phyloP scores from a whole-genome alignment of 1,140 invertebrate species.

The Ooceraea biroi region DNA sequence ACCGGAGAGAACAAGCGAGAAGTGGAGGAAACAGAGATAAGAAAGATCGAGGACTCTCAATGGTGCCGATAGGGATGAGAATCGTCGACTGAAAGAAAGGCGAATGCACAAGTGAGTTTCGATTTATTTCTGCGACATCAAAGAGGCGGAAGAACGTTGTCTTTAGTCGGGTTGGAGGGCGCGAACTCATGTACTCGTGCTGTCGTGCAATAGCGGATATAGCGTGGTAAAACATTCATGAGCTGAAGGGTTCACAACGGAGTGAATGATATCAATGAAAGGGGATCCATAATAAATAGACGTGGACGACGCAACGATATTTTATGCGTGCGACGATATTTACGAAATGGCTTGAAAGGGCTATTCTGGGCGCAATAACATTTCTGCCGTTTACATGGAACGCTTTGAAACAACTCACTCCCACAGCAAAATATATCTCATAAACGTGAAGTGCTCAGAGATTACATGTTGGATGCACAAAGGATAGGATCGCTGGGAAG shows the following conservation, averaged over 20 bases:
- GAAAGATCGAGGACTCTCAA: constrained; percentile 62
- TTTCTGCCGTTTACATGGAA: constrained; percentile 3
- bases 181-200: constrained; percentile 39
- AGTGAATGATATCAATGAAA: constrained; percentile 1
- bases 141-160: constrained; percentile 47
- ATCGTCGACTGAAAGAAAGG: constrained; percentile 69
- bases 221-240: constrained; percentile 26
- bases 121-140: constrained; percentile 65
- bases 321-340: background rate
- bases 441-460: constrained; percentile 9
- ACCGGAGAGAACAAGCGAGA: constrained; percentile 30
- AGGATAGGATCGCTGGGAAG: background rate
- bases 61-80: constrained; percentile 44
- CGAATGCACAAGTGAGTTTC: constrained; percentile 57
- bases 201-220: constrained; percentile 19
- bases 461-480: constrained; percentile 25
- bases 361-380: background rate
- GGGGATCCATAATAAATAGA: background rate
- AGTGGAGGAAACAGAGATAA: constrained; percentile 58
- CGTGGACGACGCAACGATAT: background rate
- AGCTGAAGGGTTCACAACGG: background rate
- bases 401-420: constrained; percentile 10
- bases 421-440: constrained; percentile 26
- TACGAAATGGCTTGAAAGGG: background rate
- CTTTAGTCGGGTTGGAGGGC: background rate